These are phyloP conservation scores for Chelonus formosanus DNA, from an alignment of 2,888 invertebrate species.

Conservation along the genomic window DNA sequence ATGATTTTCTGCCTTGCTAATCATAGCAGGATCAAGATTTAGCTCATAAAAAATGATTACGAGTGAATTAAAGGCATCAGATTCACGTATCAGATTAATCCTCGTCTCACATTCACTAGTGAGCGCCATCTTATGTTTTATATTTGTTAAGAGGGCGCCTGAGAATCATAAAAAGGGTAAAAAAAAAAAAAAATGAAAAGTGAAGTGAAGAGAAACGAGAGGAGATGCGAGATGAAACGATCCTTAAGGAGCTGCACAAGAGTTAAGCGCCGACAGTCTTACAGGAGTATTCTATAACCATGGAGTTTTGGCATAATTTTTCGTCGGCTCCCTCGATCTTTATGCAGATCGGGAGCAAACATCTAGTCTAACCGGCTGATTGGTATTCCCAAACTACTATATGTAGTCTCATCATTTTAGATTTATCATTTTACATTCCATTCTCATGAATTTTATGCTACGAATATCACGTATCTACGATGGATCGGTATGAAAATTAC, in stretches of 20 bases:
- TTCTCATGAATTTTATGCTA: slow-evolving; percentile 48
- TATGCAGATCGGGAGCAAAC: slow-evolving; percentile 59
- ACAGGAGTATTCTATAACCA: not conserved
- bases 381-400: slow-evolving; percentile 52
- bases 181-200: slow-evolving; percentile 11
- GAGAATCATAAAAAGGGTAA: slow-evolving; percentile 11
- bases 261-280: slow-evolving; percentile 18
- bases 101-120: too few relatives aligned
- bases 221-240: slow-evolving; percentile 3
- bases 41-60: too few relatives aligned
- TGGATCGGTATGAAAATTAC: too few relatives aligned
- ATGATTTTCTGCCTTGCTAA: too few relatives aligned
- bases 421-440: slow-evolving; percentile 57
- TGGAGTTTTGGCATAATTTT: slow-evolving; percentile 8
- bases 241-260: slow-evolving; percentile 26
- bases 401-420: slow-evolving; percentile 51
- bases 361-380: slow-evolving; percentile 58
- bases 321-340: slow-evolving; percentile 49
- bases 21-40: too few relatives aligned
- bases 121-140: too few relatives aligned
- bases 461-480: slow-evolving; percentile 38
- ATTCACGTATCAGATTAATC: not conserved
- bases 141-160: too few relatives aligned
- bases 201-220: slow-evolving; percentile 17
- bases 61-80: not conserved